Percentiles rank a stretch among this genome's conserved stretches.
These are phyloP conservation scores for Tachuris rubrigastra DNA, from an alignment of 2,113 vertebrate genomes.

Conservation along the genomic window DNA sequence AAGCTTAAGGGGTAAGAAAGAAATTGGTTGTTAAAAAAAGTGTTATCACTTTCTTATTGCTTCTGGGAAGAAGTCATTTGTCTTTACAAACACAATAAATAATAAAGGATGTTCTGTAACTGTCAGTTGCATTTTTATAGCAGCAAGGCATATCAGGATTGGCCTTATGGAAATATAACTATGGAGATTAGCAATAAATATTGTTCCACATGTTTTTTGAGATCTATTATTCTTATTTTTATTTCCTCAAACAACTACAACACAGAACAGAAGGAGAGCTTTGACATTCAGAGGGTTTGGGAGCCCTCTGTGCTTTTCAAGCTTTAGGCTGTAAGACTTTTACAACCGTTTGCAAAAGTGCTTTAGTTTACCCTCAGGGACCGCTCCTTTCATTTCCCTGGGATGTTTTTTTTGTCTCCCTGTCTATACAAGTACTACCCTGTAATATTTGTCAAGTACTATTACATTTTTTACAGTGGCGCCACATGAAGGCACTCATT, in stretches of 20 bases:
- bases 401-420: background rate
- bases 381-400: background rate
- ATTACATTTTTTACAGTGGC: background rate
- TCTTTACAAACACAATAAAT: constrained; percentile 66
- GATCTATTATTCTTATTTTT: constrained; percentile 39
- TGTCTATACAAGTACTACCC: background rate
- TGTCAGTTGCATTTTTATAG: constrained; percentile 58
- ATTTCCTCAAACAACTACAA: constrained; percentile 42
- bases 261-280: background rate
- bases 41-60: constrained; percentile 66
- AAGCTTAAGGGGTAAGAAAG: background rate
- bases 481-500: background rate
- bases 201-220: constrained; percentile 30
- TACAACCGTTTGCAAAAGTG: background rate
- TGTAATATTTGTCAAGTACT: background rate
- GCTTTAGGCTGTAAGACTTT: background rate
- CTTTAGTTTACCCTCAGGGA: background rate
- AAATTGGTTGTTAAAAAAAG: constrained; percentile 36
- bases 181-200: constrained; percentile 36
- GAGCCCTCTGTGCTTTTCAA: background rate
- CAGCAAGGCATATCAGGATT: background rate
- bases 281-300: background rate
- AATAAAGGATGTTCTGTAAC: constrained; percentile 64
- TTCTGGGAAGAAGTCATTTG: constrained; percentile 45
- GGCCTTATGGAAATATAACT: constrained; percentile 48